These are phyloP conservation scores for Rhagonycha lutea DNA, from an alignment of 2,888 invertebrate genomes.

Conservation along the genomic window DNA sequence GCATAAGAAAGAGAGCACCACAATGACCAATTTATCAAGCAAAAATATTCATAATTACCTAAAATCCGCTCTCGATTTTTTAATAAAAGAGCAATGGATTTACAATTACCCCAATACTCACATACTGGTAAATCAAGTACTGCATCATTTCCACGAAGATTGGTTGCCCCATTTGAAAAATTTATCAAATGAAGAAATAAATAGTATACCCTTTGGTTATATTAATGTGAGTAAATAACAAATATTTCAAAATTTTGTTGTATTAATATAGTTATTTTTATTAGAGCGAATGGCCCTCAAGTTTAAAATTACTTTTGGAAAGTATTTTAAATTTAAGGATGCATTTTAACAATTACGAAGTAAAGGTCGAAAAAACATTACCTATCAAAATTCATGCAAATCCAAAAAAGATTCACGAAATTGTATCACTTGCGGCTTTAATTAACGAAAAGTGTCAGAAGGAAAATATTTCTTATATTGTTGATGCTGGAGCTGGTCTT, in stretches of 20 bases:
- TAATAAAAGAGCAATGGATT: slow-evolving; percentile 65
- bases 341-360: slow-evolving; percentile 42
- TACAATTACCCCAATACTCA: slow-evolving; percentile 69
- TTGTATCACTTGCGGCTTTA: slow-evolving; percentile 63
- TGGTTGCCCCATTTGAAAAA: slow-evolving; percentile 57
- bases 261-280: not conserved
- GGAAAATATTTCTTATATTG: slow-evolving; percentile 58
- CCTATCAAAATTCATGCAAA: slow-evolving; percentile 52
- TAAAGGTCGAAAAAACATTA: not conserved
- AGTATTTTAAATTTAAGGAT: slow-evolving; percentile 7
- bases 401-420: slow-evolving; percentile 74
- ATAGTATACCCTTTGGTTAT: slow-evolving; percentile 53
- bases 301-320: slow-evolving; percentile 4
- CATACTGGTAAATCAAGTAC: slow-evolving; percentile 60
- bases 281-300: slow-evolving; percentile 2
- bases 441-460: slow-evolving; percentile 59
- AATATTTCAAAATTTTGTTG: not conserved
- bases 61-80: slow-evolving; percentile 59
- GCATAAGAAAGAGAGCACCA: not conserved
- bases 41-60: slow-evolving; percentile 56
- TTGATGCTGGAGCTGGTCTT: slow-evolving; percentile 78
- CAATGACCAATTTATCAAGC: not conserved
- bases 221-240: slow-evolving; percentile 37
- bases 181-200: slow-evolving; percentile 55
- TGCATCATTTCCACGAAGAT: slow-evolving; percentile 60